Evolutionary conservation across 2,797 vertebrate species (phyloP).

Genomic region (Ctenochaetus hawaiiensis): DNA sequence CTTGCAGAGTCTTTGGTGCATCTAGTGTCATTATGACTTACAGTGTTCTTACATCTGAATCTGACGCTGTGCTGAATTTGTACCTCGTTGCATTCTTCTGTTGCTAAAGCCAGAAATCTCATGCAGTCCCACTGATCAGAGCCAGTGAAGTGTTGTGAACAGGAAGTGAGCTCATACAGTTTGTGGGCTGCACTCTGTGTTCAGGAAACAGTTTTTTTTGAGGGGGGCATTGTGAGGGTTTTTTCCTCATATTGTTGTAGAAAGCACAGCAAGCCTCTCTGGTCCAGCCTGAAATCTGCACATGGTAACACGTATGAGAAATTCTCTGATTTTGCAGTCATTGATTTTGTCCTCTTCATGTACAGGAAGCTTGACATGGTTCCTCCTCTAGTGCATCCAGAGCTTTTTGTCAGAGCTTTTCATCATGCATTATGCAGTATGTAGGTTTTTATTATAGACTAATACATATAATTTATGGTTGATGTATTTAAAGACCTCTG

Average conservation of each 20-base stretch:
- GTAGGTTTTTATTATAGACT: background rate
- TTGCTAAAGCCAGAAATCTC: slow-evolving; percentile 13
- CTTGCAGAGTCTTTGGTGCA: background rate
- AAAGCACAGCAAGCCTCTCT: slow-evolving; percentile 38
- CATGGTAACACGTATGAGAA: background rate
- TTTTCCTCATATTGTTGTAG: slow-evolving; percentile 80
- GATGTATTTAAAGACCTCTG: background rate
- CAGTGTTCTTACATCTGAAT: slow-evolving; percentile 7
- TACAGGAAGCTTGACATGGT: background rate
- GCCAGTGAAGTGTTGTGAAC: slow-evolving; percentile 39
- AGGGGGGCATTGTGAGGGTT: slow-evolving; percentile 65
- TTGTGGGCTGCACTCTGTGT: slow-evolving; percentile 61
- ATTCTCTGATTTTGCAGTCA: background rate
- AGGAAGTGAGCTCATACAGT: slow-evolving; percentile 81
- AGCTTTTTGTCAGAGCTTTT: background rate
- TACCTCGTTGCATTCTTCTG: slow-evolving; percentile 26
- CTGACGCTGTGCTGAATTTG: background rate
- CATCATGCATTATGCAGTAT: background rate
- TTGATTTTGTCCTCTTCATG: background rate
- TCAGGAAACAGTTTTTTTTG: slow-evolving; percentile 75
- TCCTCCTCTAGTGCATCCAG: background rate
- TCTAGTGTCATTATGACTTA: background rate
- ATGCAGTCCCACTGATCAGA: slow-evolving; percentile 38
- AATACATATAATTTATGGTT: too few relatives aligned
- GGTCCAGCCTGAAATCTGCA: slow-evolving; percentile 15